Evolutionary conservation across 2,797 vertebrate genomes (phyloP).

Genomic region (Labeo calbasu): DNA sequence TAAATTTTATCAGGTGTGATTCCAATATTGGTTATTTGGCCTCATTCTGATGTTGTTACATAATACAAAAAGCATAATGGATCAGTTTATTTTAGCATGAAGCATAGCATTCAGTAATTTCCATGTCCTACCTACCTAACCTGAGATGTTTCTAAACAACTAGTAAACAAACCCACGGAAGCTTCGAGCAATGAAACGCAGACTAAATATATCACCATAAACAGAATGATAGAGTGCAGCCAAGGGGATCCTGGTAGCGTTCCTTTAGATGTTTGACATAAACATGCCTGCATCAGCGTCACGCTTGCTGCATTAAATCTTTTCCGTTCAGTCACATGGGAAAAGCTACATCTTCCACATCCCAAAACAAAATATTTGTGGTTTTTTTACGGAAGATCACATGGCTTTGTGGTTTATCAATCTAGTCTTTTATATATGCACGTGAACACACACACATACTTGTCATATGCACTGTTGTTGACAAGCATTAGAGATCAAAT

Average conservation of each 20-base stretch:
- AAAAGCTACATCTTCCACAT: conserved; percentile 11
- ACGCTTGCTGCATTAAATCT: not conserved
- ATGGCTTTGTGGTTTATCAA: conserved; percentile 5
- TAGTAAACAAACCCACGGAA: not conserved
- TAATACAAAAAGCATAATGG: not conserved
- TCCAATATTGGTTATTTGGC: not conserved
- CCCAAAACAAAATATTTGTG: not conserved
- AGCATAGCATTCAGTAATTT: not conserved
- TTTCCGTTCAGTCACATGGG: not conserved
- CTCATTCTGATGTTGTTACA: conserved; percentile 6
- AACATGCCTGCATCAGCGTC: conserved; percentile 21
- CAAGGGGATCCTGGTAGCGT: not conserved
- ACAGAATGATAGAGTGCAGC: not conserved
- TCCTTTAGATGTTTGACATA: conserved; percentile 25
- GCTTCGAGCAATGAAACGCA: not conserved
- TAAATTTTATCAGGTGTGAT: not conserved
- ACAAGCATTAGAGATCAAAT: conserved; percentile 48
- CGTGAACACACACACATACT: not conserved
- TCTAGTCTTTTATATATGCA: not conserved
- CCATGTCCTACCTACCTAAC: not conserved
- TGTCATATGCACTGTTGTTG: not conserved
- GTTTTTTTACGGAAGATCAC: conserved; percentile 19
- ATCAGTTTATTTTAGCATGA: not conserved
- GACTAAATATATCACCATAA: conserved; percentile 3
- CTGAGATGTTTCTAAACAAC: not conserved